Evolutionary conservation across 2,888 invertebrate species (phyloP).

Genomic region (Orthosia cruda): DNA sequence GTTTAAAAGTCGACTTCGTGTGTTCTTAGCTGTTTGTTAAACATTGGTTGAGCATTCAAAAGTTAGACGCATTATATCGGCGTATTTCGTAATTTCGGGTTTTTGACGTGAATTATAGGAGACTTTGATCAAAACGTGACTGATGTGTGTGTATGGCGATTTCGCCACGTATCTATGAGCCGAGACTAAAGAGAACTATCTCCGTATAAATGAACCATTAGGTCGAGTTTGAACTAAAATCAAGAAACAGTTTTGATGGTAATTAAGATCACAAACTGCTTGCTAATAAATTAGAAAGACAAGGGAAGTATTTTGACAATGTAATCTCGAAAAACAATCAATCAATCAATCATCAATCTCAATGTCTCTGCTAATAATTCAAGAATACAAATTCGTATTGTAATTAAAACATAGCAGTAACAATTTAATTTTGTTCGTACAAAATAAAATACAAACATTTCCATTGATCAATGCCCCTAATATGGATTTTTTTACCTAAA

Average conservation of each 20-base stretch:
- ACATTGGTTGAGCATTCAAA: no score
- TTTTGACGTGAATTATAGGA: no score
- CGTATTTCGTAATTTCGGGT: no score
- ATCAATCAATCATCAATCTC: no score
- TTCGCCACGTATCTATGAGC: neutral
- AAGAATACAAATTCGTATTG: neutral
- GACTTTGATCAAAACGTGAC: no score
- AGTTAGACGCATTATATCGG: no score
- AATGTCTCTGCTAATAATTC: neutral
- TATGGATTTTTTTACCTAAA: no score
- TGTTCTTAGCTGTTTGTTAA: no score
- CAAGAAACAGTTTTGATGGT: neutral
- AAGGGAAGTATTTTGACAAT: neutral
- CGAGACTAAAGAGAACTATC: neutral
- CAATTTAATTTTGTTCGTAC: conserved; percentile 17
- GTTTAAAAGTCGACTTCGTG: no score
- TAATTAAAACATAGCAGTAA: neutral
- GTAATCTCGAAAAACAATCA: no score
- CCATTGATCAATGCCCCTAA: no score
- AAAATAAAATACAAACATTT: neutral
- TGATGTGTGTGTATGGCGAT: no score
- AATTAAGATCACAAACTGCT: conserved; percentile 2
- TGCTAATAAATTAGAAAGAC: neutral
- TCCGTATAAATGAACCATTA: neutral
- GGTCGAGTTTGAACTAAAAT: neutral